Conservation (phyloP, 2,797 vertebrate species). For the Microtus californicus region DNA sequence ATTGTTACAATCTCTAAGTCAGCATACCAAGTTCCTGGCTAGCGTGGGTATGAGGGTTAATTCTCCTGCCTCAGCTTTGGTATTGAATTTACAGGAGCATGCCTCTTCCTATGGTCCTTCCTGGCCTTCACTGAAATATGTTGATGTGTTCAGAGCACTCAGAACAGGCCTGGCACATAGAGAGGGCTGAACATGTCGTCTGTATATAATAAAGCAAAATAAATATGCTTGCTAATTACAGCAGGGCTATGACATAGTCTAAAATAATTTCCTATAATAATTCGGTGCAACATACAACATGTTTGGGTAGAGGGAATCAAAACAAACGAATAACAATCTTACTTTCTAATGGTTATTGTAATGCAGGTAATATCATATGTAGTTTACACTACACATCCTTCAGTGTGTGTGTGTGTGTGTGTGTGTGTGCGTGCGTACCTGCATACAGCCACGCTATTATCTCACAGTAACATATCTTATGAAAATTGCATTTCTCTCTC, state of each 20-base stretch:
- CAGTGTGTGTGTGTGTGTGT: not conserved
- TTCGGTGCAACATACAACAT: not conserved
- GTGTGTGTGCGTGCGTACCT: not conserved
- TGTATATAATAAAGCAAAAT: not conserved
- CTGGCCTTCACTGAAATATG: not conserved
- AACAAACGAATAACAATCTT: not conserved
- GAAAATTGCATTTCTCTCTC: conserved; percentile 59
- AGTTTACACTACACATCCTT: not conserved
- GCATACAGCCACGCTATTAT: not conserved
- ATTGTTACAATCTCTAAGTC: not conserved
- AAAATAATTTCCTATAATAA: not conserved
- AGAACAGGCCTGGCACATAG: not conserved
- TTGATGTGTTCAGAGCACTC: not conserved
- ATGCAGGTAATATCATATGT: not conserved
- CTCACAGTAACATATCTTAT: not conserved
- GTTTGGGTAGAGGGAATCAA: not conserved
- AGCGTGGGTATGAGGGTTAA: not conserved
- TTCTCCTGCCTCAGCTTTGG: not conserved
- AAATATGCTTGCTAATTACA: not conserved
- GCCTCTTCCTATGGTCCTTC: not conserved
- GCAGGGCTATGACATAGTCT: not conserved
- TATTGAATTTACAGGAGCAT: not conserved
- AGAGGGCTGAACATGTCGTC: not conserved
- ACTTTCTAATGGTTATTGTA: not conserved
- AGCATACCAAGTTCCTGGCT: not conserved